Conservation (phyloP, 2,113 vertebrate species). For the Sander lucioperca region DNA sequence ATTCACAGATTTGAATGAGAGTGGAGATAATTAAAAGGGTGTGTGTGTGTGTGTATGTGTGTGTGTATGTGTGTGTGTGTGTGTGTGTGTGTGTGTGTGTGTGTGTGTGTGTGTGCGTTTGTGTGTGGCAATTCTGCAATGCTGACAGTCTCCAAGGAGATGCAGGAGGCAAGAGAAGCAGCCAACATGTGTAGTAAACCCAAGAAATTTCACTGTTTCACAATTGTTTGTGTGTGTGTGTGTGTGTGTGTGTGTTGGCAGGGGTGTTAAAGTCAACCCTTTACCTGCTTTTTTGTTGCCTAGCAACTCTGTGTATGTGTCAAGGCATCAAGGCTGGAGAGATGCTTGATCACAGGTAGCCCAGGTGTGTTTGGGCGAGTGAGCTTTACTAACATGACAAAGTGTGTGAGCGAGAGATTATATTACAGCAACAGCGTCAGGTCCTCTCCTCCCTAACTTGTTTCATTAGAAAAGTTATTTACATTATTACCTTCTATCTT, state of each 20-base stretch:
- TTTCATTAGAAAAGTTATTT: too few species aligned
- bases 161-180: conserved; percentile 58
- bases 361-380: conserved; percentile 33
- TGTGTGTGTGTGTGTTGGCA: conserved; percentile 10
- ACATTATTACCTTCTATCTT: background rate
- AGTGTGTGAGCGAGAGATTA: background rate
- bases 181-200: conserved; percentile 58
- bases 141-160: conserved; percentile 73
- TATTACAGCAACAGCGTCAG: background rate
- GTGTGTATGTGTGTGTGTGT: conserved; percentile 35
- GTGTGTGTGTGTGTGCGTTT: conserved; percentile 16
- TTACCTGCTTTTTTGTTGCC: conserved; percentile 59
- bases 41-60: conserved; percentile 19
- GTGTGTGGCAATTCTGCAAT: conserved; percentile 13
- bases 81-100: conserved; percentile 29
- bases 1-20: conserved; percentile 65
- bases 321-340: background rate
- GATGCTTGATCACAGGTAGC: conserved; percentile 27
- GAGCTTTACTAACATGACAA: background rate
- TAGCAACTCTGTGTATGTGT: conserved; percentile 32
- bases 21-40: conserved; percentile 63
- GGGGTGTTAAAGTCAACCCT: conserved; percentile 3
- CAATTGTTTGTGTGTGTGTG: conserved; percentile 29
- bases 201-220: conserved; percentile 46
- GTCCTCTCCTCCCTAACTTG: background rate